phyloP scores from a whole-genome alignment of 92 coral and sea anemone genomes.

The Umimayanthus kanabou region DNA sequence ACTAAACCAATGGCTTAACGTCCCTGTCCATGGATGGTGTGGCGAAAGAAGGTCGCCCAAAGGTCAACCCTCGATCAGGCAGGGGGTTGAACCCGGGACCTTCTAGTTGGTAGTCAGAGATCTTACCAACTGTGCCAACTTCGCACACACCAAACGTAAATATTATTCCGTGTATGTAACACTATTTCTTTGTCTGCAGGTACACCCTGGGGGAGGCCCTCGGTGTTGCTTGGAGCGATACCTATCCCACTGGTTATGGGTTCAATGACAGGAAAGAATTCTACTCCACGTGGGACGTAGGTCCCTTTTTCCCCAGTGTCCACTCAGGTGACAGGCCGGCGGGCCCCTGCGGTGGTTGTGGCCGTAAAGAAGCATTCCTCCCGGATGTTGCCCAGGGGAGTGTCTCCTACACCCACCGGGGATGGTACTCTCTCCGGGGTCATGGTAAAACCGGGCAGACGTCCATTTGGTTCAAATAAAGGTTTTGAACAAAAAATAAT shows the following conservation, averaged over 20 bases:
- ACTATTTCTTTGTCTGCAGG: not conserved
- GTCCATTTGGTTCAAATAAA: slow-evolving; percentile 93
- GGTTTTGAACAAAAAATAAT: no score
- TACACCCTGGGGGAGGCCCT: slow-evolving; percentile 77
- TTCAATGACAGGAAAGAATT: slow-evolving; percentile 61
- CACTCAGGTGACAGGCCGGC: slow-evolving; percentile 77
- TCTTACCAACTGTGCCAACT: no score
- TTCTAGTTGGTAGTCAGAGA: no score
- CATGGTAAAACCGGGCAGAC: slow-evolving; percentile 77
- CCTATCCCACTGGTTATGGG: slow-evolving; percentile 92
- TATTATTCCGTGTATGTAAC: no score
- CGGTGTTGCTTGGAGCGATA: slow-evolving; percentile 80
- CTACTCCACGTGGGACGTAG: slow-evolving; percentile 51
- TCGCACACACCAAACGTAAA: no score
- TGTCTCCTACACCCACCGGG: slow-evolving; percentile 66
- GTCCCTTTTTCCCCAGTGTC: slow-evolving; percentile 95
- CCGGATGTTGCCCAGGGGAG: slow-evolving; percentile 79
- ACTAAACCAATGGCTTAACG: no score
- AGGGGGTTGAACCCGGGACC: no score
- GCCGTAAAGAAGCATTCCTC: slow-evolving; percentile 48
- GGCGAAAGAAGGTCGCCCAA: no score
- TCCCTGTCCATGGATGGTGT: no score
- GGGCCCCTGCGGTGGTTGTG: slow-evolving; percentile 53
- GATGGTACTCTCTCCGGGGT: slow-evolving; percentile 77
- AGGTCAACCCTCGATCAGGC: no score